phyloP scores from a whole-genome alignment of 2,113 vertebrate genomes.

The Coregonus clupeaformis region DNA sequence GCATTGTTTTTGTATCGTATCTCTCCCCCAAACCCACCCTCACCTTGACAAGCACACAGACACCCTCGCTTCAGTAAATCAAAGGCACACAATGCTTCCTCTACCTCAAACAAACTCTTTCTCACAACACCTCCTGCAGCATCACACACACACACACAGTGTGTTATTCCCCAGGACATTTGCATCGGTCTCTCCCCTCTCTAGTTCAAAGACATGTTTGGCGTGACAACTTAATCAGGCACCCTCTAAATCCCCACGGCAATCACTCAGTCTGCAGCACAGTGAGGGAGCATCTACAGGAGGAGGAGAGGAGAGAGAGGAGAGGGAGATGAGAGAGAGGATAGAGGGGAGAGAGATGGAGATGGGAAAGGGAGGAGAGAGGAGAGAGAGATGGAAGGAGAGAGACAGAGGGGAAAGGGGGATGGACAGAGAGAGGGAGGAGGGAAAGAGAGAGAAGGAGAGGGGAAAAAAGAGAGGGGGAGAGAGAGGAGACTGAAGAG shows the following conservation, averaged over 20 bases:
- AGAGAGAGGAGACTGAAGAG: neutral
- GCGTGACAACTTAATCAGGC: constrained; percentile 57
- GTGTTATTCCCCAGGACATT: constrained; percentile 2
- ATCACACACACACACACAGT: neutral
- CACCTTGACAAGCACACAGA: neutral
- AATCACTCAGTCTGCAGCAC: neutral
- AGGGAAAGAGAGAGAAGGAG: neutral
- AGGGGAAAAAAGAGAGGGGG: neutral
- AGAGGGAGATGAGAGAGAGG: constrained; percentile 13
- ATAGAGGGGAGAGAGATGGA: neutral
- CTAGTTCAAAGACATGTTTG: constrained; percentile 39
- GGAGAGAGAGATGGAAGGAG: neutral
- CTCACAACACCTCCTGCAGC: neutral
- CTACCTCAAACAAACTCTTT: constrained; percentile 10
- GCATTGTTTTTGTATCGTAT: neutral
- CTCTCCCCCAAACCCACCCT: neutral
- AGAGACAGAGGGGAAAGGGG: neutral
- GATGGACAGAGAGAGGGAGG: neutral
- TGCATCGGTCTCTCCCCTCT: constrained; percentile 29
- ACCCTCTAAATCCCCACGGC: constrained; percentile 24
- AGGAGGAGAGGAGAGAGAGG: constrained; percentile 14
- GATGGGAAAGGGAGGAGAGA: neutral
- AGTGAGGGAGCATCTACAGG: neutral
- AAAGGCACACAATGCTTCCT: constrained; percentile 25
- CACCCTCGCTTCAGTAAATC: neutral